Base-by-base conservation (phyloP, 2,888 invertebrate species). In the Drosophila anomelani region DNA sequence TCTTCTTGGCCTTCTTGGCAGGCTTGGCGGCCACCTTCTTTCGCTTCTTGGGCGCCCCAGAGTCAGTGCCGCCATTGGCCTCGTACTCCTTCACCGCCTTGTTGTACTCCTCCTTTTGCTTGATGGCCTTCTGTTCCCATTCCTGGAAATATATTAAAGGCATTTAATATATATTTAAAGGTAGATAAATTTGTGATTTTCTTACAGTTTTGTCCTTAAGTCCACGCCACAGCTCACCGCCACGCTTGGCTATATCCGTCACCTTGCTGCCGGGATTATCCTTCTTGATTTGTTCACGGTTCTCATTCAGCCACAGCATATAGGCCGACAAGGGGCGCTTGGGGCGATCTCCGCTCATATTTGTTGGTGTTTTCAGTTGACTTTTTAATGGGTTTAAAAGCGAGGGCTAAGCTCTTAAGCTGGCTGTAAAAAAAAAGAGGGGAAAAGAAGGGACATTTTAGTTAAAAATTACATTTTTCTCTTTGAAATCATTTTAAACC, bases 291-390 rank as follows among this genome's bases (percentile, higher is more conserved):
- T 94, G 93, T 88, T 98, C 97, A 78, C 99, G 94, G 76, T 94
- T 95, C 84, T 96, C 97, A 91, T 97, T 98, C 80, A 99, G 94
- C 98, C 98, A 99, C 80, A 99, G 92, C 96, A 99, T 97, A 92
- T 97, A 99, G 12, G 98, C 98, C 57, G 98, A 96, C 91, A 95
- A 94, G 46, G 98, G 97, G 91, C 98, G 95, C 93, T 99, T 99
- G 47, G 99, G 99, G 93, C 95, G 99, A 96, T 94, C 95, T 95
- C 92, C 95, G 95, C 94, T 96, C 95, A 94, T 97, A 79, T 79
- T 88, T 53, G 62, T 55, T 9, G 43, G 44, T 59, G 54, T 44
- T 39, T 58, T 54, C n/a, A 15, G 12, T 43, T 32, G 15, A n/a
- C 2, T 57, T 29, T 57, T 43, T 23, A 15, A 12, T 13, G 23